Base-by-base conservation (phyloP, 2,797 vertebrate genomes). In the Champsocephalus esox region DNA sequence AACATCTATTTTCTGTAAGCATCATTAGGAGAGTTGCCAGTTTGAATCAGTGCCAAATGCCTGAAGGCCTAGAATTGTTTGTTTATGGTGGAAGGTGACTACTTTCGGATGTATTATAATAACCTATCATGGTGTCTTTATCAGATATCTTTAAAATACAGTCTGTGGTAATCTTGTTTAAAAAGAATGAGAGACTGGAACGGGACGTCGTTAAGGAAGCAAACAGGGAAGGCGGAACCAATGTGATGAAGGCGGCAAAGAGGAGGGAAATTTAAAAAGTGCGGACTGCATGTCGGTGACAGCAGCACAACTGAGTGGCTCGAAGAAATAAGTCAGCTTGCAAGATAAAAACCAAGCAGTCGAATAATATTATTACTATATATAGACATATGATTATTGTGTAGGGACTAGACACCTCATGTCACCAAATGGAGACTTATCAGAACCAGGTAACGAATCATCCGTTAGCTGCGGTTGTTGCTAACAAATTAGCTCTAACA, bases 191-290 rank as follows among this genome's bases (percentile, higher is more conserved):
- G 34, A 38, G 7, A 38, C 34, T 38, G 34, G 34, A 38, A 38
- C 8, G 34, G 34, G 2, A 38, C 34, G 34, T 38, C 7, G 34
- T 38, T 38, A 38, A 38, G 34, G 34, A 38, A 9, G 34, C 41
- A 56, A 66, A n/a, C 52, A 3, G 19, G 57, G 65, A 78, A 86
- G 63, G 84, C 83, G 92, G 93, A 94, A 91, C 88, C 58, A 86
- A 4, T 49, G 73, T 43, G 44, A 76, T 11, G 34, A 63, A 17
- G 45, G 83, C 80, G 74, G 80, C 21, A 80, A 63, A 77, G 71
- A 80, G 84, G 94, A 93, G 95, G 94, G 93, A 95, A 93, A 90
- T 95, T 95, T 92, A 84, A 95, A 95, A 79, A 28, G 82, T 10
- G 4, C 77, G 79, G 76, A 88, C 85, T 7, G 19, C 19, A 19